Evolutionary conservation across 2,888 invertebrate species (phyloP).

Genomic region (Eucera pruinosa): DNA sequence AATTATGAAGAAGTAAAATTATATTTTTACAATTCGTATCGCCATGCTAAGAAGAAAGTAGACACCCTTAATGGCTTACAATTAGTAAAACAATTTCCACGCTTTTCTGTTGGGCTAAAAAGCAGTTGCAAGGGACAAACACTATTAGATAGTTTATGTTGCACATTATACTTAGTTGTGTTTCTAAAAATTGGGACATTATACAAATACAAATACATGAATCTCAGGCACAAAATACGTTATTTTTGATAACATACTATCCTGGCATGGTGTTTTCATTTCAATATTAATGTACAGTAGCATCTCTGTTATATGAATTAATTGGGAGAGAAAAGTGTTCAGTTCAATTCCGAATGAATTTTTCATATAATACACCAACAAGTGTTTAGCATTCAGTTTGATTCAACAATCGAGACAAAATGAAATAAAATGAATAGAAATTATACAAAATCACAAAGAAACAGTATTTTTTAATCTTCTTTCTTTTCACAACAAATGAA

Average conservation of each 20-base stretch:
- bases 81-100: slow-evolving; percentile 1
- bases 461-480: no score
- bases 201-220: slow-evolving; percentile 8
- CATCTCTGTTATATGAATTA: no score
- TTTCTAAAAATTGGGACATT: slow-evolving; percentile 2
- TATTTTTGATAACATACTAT: slow-evolving; percentile 29
- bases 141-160: slow-evolving; percentile 28
- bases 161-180: slow-evolving; percentile 1
- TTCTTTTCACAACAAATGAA: no score
- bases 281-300: no score
- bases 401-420: no score
- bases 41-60: slow-evolving; percentile 1
- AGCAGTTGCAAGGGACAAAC: slow-evolving; percentile 13
- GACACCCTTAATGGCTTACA: slow-evolving; percentile 31
- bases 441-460: no score
- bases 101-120: slow-evolving; percentile 49
- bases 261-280: slow-evolving; percentile 56
- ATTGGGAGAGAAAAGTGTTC: no score
- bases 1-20: no score
- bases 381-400: no score
- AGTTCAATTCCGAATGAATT: no score
- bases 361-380: no score
- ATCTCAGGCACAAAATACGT: slow-evolving; percentile 6
- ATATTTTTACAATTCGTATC: neutral
- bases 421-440: no score